These are phyloP conservation scores for Priocnemis perturbator DNA, from an alignment of 2,888 invertebrate species.

Conservation along the genomic window DNA sequence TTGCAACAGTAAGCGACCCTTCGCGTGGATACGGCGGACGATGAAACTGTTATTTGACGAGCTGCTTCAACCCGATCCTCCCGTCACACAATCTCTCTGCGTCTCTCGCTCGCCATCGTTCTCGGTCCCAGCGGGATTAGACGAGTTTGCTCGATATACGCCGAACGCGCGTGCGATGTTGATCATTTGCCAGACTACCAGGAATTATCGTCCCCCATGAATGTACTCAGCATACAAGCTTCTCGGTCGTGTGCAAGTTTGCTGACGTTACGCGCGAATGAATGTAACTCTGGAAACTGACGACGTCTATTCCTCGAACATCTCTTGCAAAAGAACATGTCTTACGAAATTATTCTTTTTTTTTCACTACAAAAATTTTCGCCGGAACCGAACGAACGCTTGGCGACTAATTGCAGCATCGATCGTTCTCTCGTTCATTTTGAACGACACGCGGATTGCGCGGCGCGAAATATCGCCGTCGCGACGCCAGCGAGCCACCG, in stretches of 20 bases:
- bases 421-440: too few species aligned
- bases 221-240: conserved; percentile 34
- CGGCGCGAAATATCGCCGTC: conserved; percentile 45
- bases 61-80: conserved; percentile 51
- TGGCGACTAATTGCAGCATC: too few species aligned
- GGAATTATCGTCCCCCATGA: conserved; percentile 58
- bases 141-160: conserved; percentile 53
- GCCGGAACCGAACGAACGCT: too few species aligned
- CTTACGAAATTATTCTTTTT: too few species aligned
- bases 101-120: conserved; percentile 23
- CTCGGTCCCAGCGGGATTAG: conserved; percentile 43
- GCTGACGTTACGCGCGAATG: conserved; percentile 42
- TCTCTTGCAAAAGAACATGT: too few species aligned
- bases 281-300: too few species aligned
- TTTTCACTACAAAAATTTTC: too few species aligned
- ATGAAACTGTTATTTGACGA: conserved; percentile 56
- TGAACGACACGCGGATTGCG: background rate
- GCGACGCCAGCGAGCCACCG: conserved; percentile 32
- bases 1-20: conserved; percentile 47
- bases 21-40: conserved; percentile 38
- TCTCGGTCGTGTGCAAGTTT: conserved; percentile 40
- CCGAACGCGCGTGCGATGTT: conserved; percentile 56
- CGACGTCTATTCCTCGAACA: too few species aligned
- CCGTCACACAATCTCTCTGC: conserved; percentile 9
- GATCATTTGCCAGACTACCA: conserved; percentile 60